These are phyloP conservation scores for Noctua fimbriata DNA, from an alignment of 2,888 invertebrate species.

Conservation along the genomic window DNA sequence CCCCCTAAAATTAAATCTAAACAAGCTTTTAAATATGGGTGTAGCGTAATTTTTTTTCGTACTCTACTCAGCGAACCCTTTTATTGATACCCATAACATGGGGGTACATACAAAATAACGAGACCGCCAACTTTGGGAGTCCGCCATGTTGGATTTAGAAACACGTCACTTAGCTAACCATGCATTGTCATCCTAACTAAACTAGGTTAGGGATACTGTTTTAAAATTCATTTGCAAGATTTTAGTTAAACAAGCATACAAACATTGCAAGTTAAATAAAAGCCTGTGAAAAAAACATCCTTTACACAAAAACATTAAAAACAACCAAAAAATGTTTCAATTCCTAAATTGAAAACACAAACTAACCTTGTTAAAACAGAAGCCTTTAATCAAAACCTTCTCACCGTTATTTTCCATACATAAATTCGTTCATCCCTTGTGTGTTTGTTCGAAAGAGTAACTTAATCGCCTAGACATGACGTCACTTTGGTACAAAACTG, in stretches of 20 bases:
- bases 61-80: not conserved
- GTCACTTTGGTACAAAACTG: conserved; percentile 58
- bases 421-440: conserved; percentile 26
- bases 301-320: not conserved
- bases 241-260: not conserved
- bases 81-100: not conserved
- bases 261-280: not conserved
- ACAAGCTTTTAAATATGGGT: not conserved
- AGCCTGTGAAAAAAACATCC: not conserved
- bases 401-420: conserved; percentile 24
- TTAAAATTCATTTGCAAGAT: not conserved
- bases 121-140: not conserved
- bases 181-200: not conserved
- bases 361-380: conserved; percentile 23
- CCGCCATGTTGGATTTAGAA: not conserved
- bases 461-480: conserved; percentile 52
- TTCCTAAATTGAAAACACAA: conserved; percentile 26
- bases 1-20: conserved; percentile 1
- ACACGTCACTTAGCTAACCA: not conserved
- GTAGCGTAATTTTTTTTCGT: not conserved
- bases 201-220: not conserved
- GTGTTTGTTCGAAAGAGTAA: conserved; percentile 51
- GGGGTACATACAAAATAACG: not conserved
- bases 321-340: not conserved
- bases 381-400: conserved; percentile 29